phyloP scores from a whole-genome alignment of 2,888 invertebrate genomes.

The Chaetogeoica ovagalla region DNA sequence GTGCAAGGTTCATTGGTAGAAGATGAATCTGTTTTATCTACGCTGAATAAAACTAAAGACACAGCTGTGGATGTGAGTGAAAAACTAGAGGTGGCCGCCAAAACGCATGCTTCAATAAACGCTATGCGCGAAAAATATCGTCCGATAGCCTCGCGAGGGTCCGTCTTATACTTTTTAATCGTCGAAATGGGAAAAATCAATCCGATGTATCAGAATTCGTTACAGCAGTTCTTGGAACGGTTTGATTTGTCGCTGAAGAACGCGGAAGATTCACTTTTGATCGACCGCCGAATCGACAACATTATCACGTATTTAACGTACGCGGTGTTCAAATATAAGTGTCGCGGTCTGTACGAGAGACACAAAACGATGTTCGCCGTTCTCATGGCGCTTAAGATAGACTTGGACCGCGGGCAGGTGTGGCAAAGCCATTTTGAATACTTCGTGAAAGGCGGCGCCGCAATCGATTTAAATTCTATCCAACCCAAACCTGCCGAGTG shows the following conservation, averaged over 20 bases:
- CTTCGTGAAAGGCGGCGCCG: conserved; percentile 93
- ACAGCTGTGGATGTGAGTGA: conserved; percentile 94
- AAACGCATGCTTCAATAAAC: conserved; percentile 92
- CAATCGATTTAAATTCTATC: conserved; percentile 88
- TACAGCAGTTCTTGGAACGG: conserved; percentile 89
- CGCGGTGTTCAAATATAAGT: conserved; percentile 90
- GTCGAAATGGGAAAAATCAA: conserved; percentile 97
- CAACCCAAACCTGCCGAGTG: conserved; percentile 89
- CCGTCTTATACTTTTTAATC: conserved; percentile 91
- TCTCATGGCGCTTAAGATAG: conserved; percentile 93
- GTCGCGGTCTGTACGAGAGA: conserved; percentile 87
- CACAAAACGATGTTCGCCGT: conserved; percentile 92
- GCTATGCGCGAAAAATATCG: conserved; percentile 92
- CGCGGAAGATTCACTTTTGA: conserved; percentile 79
- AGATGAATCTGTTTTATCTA: conserved; percentile 90
- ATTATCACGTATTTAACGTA: conserved; percentile 87
- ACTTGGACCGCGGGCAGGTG: conserved; percentile 78
- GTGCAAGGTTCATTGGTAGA: conserved; percentile 93
- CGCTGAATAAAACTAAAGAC: conserved; percentile 81
- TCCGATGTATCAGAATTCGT: conserved; percentile 94
- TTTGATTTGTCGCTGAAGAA: conserved; percentile 88
- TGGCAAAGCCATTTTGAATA: conserved; percentile 90
- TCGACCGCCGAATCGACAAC: conserved; percentile 83
- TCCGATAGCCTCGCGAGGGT: conserved; percentile 91
- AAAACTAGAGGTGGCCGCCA: conserved; percentile 86